Evolutionary conservation across 2,113 vertebrate genomes (phyloP), one percentile per base, ranked within the genome.

Genomic region (Gavialis gangeticus): DNA sequence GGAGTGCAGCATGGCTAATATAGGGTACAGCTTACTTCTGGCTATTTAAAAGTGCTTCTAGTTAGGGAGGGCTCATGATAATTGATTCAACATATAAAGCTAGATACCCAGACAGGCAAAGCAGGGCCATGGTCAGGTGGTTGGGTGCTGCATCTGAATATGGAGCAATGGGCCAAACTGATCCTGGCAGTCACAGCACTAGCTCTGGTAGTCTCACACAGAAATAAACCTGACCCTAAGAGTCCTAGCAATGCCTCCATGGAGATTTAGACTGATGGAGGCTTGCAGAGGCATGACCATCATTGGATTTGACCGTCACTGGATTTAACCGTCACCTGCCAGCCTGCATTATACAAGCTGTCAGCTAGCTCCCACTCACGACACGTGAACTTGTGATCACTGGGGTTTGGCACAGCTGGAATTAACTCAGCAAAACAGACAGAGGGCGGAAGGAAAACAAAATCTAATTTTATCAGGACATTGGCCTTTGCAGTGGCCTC

Each of bases 211-310:
- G 84, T 95, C 67, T 11, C 22, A 79, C 5, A n/a, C 77, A 55
- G 79, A 77, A 88, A 87, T 57, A 64, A 90, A 94, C 94, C 96
- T 94, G 94, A 81, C 82, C 84, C 90, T 96, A 95, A 96, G 92
- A 94, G 79, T 34, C 93, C 96, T 96, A 96, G 79, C 92, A 95
- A 96, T 67, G 60, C 93, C 94, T 93, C 93, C 92, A 82, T 89
- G 87, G 82, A 94, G 94, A 93, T 92, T 96, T 94, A 94, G 88
- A 80, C 79, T 94, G 93, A 97, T 90, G 79, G 82, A 55, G 86
- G 94, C 84, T 97, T 77, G 91, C 57, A 58, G 95, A 93, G 93
- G 92, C 3, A 15, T 96, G 94, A 94, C 84, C 90, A 0, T 17
- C 63, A 58, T 85, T 90, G 91, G 80, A 71, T 93, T 90, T 94